Evolutionary conservation across 2,888 invertebrate species (phyloP).

Genomic region (Altica lythri): DNA sequence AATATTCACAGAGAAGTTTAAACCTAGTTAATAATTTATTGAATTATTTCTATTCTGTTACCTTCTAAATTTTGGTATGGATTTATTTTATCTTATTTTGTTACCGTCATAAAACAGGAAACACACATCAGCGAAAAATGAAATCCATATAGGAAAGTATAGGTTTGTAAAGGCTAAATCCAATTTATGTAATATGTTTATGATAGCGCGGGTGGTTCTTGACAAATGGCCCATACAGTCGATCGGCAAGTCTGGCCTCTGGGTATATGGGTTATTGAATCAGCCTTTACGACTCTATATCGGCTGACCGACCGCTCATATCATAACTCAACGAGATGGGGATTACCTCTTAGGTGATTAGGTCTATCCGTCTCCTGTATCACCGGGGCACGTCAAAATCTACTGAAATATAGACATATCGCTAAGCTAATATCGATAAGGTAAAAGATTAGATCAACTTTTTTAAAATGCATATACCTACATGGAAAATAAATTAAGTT

Average conservation of each 20-base stretch:
- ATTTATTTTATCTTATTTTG: conserved; percentile 1
- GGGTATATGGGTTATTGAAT: conserved; percentile 56
- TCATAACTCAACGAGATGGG: conserved; percentile 57
- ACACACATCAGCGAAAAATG: conserved; percentile 35
- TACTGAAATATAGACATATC: conserved; percentile 46
- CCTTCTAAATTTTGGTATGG: background rate
- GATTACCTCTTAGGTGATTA: conserved; percentile 59
- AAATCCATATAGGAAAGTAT: conserved; percentile 36
- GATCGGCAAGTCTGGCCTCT: conserved; percentile 36
- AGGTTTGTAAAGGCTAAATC: conserved; percentile 33
- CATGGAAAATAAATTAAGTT: no score
- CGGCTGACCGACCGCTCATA: conserved; percentile 54
- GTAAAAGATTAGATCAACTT: conserved; percentile 23
- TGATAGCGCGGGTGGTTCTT: conserved; percentile 50
- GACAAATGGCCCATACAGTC: conserved; percentile 51
- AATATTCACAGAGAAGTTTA: no score
- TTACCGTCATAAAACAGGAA: conserved; percentile 19
- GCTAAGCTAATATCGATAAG: conserved; percentile 34
- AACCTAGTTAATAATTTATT: no score
- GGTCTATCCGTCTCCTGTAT: conserved; percentile 56
- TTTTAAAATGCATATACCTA: no score
- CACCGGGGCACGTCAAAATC: conserved; percentile 47
- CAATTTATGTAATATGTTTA: conserved; percentile 54
- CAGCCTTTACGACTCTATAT: conserved; percentile 54
- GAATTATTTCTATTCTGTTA: no score